Percentiles rank a stretch among this genome's conserved stretches.
Conservation (phyloP, 2,113 vertebrate genomes). For the Petroica traversi region DNA sequence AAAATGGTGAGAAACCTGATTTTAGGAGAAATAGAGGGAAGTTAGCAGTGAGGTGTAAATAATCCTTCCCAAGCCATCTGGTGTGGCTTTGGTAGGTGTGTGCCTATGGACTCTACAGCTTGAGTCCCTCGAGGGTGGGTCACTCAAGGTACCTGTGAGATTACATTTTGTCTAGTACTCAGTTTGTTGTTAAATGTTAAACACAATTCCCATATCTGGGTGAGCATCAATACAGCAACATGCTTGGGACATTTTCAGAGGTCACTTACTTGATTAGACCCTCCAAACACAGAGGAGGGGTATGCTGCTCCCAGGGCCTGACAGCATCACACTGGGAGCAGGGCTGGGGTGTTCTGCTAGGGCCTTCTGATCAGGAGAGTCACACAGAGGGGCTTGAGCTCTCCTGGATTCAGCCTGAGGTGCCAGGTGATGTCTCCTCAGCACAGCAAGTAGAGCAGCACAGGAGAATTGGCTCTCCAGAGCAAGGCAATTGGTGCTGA, state of each 20-base stretch:
- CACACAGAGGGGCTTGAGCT: neutral
- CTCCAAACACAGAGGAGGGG: neutral
- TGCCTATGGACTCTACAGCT: neutral
- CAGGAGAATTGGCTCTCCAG: neutral
- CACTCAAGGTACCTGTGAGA: neutral
- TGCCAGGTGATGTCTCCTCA: neutral
- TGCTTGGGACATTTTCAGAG: neutral
- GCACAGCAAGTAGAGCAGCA: neutral
- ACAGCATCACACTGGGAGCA: neutral
- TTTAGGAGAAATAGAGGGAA: neutral
- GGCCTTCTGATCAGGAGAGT: neutral
- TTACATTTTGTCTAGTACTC: neutral
- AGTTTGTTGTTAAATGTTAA: neutral
- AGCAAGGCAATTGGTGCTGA: neutral
- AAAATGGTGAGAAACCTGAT: constrained; percentile 71
- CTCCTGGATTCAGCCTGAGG: neutral
- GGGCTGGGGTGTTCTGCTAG: neutral
- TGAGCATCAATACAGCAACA: neutral
- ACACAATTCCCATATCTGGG: too few relatives aligned
- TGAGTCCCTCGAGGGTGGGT: neutral
- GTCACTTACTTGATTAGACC: neutral
- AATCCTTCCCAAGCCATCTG: neutral
- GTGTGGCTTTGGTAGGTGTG: neutral
- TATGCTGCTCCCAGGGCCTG: rapidly evolving
- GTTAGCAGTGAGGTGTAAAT: neutral